phyloP scores from a whole-genome alignment of 2,888 invertebrate genomes.

The Drosophila sordidula region DNA sequence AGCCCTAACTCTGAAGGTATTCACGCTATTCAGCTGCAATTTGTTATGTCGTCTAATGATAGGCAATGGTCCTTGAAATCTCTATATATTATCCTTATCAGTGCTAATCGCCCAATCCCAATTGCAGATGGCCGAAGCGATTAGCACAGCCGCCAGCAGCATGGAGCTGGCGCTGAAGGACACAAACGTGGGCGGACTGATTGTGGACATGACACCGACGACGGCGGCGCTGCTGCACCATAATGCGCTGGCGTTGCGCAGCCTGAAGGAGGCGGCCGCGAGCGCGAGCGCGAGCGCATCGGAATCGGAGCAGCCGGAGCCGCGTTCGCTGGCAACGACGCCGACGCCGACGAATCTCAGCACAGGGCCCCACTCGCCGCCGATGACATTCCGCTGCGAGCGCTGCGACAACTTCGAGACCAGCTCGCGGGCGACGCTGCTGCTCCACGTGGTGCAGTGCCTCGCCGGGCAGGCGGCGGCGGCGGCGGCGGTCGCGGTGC shows the following conservation, averaged over 20 bases:
- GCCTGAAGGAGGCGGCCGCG: slow-evolving; percentile 74
- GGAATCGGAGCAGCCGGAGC: slow-evolving; percentile 63
- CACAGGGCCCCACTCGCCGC: slow-evolving; percentile 71
- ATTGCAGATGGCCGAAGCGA: slow-evolving; percentile 82
- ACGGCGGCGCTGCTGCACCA: slow-evolving; percentile 79
- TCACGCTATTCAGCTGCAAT: neutral
- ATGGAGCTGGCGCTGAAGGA: slow-evolving; percentile 82
- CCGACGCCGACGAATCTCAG: slow-evolving; percentile 79
- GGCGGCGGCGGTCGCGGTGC: slow-evolving; percentile 51
- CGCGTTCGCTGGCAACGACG: slow-evolving; percentile 54
- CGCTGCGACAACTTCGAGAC: slow-evolving; percentile 94
- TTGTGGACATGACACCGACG: slow-evolving; percentile 82
- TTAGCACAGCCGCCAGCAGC: slow-evolving; percentile 75
- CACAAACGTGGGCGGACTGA: slow-evolving; percentile 61
- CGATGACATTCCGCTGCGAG: slow-evolving; percentile 87
- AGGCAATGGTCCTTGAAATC: neutral
- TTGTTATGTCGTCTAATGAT: neutral
- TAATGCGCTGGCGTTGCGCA: slow-evolving; percentile 77
- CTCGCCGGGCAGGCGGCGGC: slow-evolving; percentile 78
- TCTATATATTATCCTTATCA: neutral
- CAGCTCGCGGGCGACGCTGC: slow-evolving; percentile 90
- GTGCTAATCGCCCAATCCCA: too few relatives aligned
- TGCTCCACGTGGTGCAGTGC: slow-evolving; percentile 91
- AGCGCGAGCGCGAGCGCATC: slow-evolving; percentile 42
- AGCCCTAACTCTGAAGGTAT: neutral